A percentile compares a stretch with the other conserved stretches of the same genome.
Conservation (phyloP, 1,140 invertebrate genomes). For the Orchestia grillus region DNA sequence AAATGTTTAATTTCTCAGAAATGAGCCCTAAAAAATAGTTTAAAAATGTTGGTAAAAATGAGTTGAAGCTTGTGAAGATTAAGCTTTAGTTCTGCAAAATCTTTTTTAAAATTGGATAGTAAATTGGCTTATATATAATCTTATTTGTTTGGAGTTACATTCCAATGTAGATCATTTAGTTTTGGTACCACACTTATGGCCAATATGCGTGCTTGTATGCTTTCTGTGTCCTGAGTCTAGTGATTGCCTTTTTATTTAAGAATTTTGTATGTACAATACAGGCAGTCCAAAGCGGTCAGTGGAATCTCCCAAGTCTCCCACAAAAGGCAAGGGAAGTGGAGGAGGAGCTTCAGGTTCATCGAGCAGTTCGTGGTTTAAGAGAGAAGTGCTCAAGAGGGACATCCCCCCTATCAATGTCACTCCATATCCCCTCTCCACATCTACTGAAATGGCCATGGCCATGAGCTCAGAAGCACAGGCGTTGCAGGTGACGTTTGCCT, state of each 20-base stretch:
- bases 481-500: conserved; percentile 75
- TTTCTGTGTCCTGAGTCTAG: too few species aligned
- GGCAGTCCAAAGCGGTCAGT: conserved; percentile 66
- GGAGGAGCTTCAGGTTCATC: conserved; percentile 58
- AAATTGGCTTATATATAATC: too few species aligned
- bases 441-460: conserved; percentile 68
- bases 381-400: conserved; percentile 61
- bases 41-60: too few species aligned
- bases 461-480: conserved; percentile 79
- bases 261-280: not conserved
- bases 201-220: too few species aligned
- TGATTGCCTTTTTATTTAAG: not conserved
- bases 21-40: too few species aligned
- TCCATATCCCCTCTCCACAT: conserved; percentile 68
- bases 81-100: too few species aligned
- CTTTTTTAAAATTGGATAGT: too few species aligned
- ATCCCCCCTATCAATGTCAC: conserved; percentile 66
- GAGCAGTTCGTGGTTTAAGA: conserved; percentile 54
- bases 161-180: too few species aligned
- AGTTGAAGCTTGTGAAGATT: too few species aligned
- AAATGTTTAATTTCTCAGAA: too few species aligned
- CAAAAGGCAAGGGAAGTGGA: conserved; percentile 58
- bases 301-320: conserved; percentile 64
- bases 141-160: too few species aligned
- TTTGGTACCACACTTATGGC: too few species aligned